phyloP scores from a whole-genome alignment of 2,888 invertebrate genomes.

The Stratiomys singularior region DNA sequence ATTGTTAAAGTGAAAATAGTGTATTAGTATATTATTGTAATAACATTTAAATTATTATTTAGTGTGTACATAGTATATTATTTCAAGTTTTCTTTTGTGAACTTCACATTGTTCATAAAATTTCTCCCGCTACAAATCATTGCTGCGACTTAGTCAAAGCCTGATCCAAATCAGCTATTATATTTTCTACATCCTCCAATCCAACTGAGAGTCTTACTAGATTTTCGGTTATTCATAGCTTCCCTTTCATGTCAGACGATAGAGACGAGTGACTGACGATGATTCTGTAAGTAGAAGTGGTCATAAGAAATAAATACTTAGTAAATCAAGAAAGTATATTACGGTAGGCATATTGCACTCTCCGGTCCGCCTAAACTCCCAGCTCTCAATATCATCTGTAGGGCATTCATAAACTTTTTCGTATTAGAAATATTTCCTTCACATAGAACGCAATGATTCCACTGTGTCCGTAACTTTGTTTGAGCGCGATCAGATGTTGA shows the following conservation, averaged over 20 bases:
- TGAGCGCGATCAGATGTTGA: conserved; percentile 80
- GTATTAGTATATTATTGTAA: too few relatives aligned
- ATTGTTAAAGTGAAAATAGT: too few relatives aligned
- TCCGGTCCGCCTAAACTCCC: conserved; percentile 97
- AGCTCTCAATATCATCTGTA: conserved; percentile 87
- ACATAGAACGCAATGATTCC: conserved; percentile 93
- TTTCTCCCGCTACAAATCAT: too few relatives aligned
- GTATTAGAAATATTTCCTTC: conserved; percentile 79
- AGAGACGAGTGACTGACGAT: conserved; percentile 97
- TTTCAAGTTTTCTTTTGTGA: too few relatives aligned
- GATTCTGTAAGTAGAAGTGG: conserved; percentile 67
- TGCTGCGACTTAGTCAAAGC: conserved; percentile 70
- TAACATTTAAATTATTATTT: too few relatives aligned
- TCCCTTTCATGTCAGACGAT: conserved; percentile 75
- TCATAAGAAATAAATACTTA: conserved; percentile 45
- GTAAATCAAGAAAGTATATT: conserved; percentile 67
- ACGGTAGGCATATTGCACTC: conserved; percentile 94
- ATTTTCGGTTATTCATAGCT: conserved; percentile 84
- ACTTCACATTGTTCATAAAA: too few relatives aligned
- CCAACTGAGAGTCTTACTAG: conserved; percentile 91
- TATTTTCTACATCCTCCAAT: conserved; percentile 85
- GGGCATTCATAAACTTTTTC: conserved; percentile 75
- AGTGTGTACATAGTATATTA: too few relatives aligned
- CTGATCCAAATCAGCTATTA: conserved; percentile 84
- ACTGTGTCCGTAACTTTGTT: conserved; percentile 87